Evolutionary conservation across 2,113 vertebrate genomes (phyloP).

Genomic region (Speoplatyrhinus poulsoni): DNA sequence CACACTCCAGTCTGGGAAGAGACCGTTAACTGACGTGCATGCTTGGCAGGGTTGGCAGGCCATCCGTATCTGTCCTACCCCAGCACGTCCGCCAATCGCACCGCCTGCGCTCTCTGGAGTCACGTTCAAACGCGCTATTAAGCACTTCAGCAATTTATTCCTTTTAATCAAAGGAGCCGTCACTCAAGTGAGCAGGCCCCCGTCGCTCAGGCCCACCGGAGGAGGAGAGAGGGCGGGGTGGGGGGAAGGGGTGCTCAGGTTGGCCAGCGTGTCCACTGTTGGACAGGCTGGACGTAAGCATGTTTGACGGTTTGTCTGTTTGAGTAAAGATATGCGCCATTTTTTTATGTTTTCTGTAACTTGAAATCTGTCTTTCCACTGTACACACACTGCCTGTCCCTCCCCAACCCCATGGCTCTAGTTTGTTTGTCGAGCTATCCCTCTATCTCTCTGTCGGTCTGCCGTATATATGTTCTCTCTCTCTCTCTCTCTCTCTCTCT

Average conservation of each 20-base stretch:
- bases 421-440: constrained; percentile 14
- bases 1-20: too few species aligned
- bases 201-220: neutral
- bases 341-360: neutral
- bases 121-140: constrained; percentile 53
- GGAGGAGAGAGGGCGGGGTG: constrained; percentile 35
- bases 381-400: constrained; percentile 44
- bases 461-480: constrained; percentile 10
- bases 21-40: neutral
- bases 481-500: constrained; percentile 34
- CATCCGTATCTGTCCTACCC: constrained; percentile 16
- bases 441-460: constrained; percentile 8
- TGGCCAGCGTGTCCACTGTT: too few species aligned
- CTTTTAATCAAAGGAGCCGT: constrained; percentile 63
- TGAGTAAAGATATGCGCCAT: too few species aligned
- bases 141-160: constrained; percentile 62
- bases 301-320: too few species aligned
- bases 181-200: constrained; percentile 54
- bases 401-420: too few species aligned
- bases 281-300: too few species aligned
- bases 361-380: neutral
- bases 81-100: constrained; percentile 37
- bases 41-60: constrained; percentile 7
- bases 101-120: constrained; percentile 32
- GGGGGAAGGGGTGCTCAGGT: neutral